Evolutionary conservation across 2,888 invertebrate genomes (phyloP), one percentile per base, ranked within the genome.

Genomic region (Iselma pallidipennis): DNA sequence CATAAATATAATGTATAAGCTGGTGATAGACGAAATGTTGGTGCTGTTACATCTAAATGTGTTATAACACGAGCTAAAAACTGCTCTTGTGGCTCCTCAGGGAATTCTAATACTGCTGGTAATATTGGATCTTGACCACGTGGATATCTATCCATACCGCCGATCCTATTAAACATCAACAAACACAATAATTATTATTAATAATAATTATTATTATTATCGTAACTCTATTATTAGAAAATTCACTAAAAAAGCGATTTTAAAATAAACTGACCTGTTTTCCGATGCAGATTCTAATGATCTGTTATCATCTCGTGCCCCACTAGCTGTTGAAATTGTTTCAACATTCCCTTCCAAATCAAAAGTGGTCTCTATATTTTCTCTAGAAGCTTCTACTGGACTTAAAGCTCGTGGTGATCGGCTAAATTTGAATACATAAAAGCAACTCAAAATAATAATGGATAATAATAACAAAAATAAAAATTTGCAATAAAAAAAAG

Each of bases 1-100:
- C 96, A 95, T 78, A 99, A 86, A 82, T 99, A 99, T 23, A 99
- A 87, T 2, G 96, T 93, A 83, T 98, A 99, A 25, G 98, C 97
- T 0, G 98, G 98, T 1, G 98, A 95, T 65, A 99, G 86, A 79
- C 96, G 96, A 84, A 98, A 98, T 71, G 94, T 93, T 10, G 92
- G 92, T 61, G 90, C 89, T 78, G 91, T 91, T 12, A 95, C 94
- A 80, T 95, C 96, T 69, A 96, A 87, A 70, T 96, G 91, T 31
- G 92, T 88, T 77, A 97, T 90, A 67, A 96, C 91, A 45, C 94
- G 90, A 63, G 91, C 90, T 54, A 98, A 85, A 82, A 98, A 95
- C 71, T 92, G 89, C 78, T 96, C 95, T 83, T 98, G 98, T 21
- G 93, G 94, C 70, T 95, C 95, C 82, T 98, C 96, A 23, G 95